Base-by-base conservation (phyloP, 2,113 vertebrate genomes). In the Eublepharis macularius region DNA sequence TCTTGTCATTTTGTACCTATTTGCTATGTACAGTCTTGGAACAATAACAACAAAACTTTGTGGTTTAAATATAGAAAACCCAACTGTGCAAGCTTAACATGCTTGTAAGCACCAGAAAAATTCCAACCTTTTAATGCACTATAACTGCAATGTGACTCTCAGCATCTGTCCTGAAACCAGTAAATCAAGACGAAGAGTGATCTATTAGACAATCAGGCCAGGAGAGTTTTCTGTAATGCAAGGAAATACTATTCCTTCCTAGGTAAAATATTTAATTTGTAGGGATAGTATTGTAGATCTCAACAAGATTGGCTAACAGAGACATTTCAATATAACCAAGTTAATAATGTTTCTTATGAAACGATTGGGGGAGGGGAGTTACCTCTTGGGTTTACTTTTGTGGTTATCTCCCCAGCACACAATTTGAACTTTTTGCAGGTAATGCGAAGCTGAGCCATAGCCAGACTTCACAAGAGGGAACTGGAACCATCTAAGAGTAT, bases 61-160 rank as follows among this genome's bases (percentile, higher is more conserved):
- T 73, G 80, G 86, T 93, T 92, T 88, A 94, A 91, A 91, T 90
- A 89, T 88, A 93, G 93, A 93, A 95, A 90, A 79, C 90, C 93
- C 94, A 94, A 87, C 87, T 93, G 90, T 89, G 84, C 90, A 90
- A 90, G 85, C 74, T 93, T 84, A 87, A 89, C 84, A 1, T 90
- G 86, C 82, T 80, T 91, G 77, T 81, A 91, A 86, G 92, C 91
- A 77, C 83, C 87, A 88, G 0, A n/a, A 89, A 93, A 94, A 93
- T 86, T 76, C 81, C 80, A 89, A 73, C 84, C 41, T 66, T 76
- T 83, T 90, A 90, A 83, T 83, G 45, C 0, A 0, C 66, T 86
- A 47, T 87, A 85, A 92, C 78, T 88, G 86, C 88, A 90, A 95
- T 91, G 82, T 87, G 92, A 95, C 90, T 93, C 93, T 89, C 76